Evolutionary conservation across 2,888 invertebrate genomes (phyloP).

Genomic region (Brachycybe producta): DNA sequence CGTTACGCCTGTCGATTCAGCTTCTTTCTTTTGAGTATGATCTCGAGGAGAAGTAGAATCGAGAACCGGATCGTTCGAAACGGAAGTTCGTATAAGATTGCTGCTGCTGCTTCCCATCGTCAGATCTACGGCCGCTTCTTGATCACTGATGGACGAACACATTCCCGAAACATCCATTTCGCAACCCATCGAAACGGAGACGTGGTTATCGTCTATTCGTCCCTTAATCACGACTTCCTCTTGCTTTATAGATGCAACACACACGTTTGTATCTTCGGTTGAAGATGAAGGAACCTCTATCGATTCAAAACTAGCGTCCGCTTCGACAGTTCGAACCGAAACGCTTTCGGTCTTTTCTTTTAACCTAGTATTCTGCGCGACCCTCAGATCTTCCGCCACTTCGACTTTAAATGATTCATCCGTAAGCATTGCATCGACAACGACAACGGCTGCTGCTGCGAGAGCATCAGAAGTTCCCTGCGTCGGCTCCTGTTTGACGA

Average conservation of each 20-base stretch:
- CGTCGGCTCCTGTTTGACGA: too few species aligned
- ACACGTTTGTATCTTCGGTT: background rate
- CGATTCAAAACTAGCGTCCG: too few species aligned
- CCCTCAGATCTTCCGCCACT: constrained; percentile 10
- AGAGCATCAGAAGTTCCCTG: background rate
- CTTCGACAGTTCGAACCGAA: too few species aligned
- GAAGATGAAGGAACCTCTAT: too few species aligned
- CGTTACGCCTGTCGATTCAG: too few species aligned
- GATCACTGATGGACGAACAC: background rate
- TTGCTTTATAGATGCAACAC: background rate
- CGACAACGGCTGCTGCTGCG: constrained; percentile 11
- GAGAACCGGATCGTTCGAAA: too few species aligned
- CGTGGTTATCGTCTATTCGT: background rate
- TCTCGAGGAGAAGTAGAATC: too few species aligned
- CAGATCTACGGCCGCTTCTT: constrained; percentile 13
- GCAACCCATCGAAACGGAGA: background rate
- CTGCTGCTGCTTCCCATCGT: constrained; percentile 6
- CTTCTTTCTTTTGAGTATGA: too few species aligned
- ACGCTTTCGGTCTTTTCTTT: too few species aligned
- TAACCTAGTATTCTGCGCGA: constrained; percentile 1
- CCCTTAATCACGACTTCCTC: background rate
- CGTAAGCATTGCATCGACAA: background rate
- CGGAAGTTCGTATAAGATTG: too few species aligned
- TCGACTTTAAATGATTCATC: background rate
- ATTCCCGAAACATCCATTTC: too few species aligned